Percentiles rank a stretch among this genome's conserved stretches.
Conservation (phyloP, 2,888 invertebrate genomes). For the Empis stercorea region DNA sequence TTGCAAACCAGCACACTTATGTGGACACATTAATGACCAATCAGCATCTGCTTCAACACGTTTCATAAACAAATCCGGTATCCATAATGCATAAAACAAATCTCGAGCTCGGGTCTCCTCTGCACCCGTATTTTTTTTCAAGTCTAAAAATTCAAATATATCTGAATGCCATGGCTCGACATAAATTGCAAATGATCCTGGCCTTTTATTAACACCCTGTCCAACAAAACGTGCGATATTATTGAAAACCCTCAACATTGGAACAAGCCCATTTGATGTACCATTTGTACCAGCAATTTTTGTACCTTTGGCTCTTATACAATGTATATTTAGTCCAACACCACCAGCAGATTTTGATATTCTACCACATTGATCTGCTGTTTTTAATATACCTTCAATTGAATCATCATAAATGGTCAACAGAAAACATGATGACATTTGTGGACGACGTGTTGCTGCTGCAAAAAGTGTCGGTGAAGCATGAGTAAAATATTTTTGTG, state of each 20-base stretch:
- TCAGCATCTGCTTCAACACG: conserved; percentile 62
- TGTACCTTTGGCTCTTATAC: conserved; percentile 75
- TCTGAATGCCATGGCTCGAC: conserved; percentile 96
- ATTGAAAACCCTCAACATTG: conserved; percentile 83
- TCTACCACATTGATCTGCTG: conserved; percentile 67
- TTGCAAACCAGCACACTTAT: conserved; percentile 69
- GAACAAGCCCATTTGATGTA: conserved; percentile 82
- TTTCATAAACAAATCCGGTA: conserved; percentile 92
- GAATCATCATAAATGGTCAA: conserved; percentile 87
- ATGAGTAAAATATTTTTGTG: conserved; percentile 87
- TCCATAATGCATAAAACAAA: conserved; percentile 89
- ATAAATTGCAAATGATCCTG: conserved; percentile 90
- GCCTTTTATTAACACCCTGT: conserved; percentile 89
- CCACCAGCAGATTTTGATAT: conserved; percentile 92
- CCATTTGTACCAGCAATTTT: conserved; percentile 85
- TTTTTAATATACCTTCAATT: conserved; percentile 82
- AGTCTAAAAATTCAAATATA: conserved; percentile 78
- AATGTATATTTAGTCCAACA: conserved; percentile 84
- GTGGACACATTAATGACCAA: conserved; percentile 93
- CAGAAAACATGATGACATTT: conserved; percentile 85
- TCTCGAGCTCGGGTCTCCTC: conserved; percentile 85
- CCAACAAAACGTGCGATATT: conserved; percentile 87
- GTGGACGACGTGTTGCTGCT: conserved; percentile 78
- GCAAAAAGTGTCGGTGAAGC: conserved; percentile 90
- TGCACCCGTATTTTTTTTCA: conserved; percentile 83